Percentiles rank a stretch among this genome's conserved stretches.
Evolutionary conservation across 1,140 invertebrate species (phyloP).

Genomic region (Helicoverpa armigera): DNA sequence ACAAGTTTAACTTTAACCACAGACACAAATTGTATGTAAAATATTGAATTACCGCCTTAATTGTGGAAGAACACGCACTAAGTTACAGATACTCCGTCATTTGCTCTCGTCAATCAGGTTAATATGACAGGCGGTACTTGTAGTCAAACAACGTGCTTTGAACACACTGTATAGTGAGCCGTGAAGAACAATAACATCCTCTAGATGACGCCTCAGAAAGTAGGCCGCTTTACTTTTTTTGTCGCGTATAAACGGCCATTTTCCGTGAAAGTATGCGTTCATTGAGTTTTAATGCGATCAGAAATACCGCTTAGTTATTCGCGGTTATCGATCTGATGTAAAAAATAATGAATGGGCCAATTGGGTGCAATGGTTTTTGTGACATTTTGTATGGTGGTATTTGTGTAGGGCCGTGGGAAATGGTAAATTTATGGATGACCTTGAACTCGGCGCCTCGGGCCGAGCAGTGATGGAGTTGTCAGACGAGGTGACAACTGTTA

Average conservation of each 20-base stretch:
- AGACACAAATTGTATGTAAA: slow-evolving; percentile 5
- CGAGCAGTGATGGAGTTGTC: not conserved
- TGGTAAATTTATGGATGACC: slow-evolving; percentile 18
- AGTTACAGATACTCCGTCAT: slow-evolving; percentile 15
- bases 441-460: slow-evolving; percentile 22
- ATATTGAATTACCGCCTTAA: slow-evolving; percentile 10
- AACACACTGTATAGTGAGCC: not conserved
- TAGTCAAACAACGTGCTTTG: slow-evolving; percentile 13
- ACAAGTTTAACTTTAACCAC: not conserved
- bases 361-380: not conserved
- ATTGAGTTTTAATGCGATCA: slow-evolving; percentile 12
- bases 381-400: not conserved
- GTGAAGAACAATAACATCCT: slow-evolving; percentile 35
- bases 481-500: slow-evolving; percentile 31
- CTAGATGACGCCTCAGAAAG: slow-evolving; percentile 15
- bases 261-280: slow-evolving; percentile 20
- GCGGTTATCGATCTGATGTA: slow-evolving; percentile 6
- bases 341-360: slow-evolving; percentile 20
- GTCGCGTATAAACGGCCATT: slow-evolving; percentile 6
- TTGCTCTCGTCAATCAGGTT: slow-evolving; percentile 26
- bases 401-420: slow-evolving; percentile 30
- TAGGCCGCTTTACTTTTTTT: slow-evolving; percentile 28
- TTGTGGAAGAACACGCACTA: slow-evolving; percentile 26
- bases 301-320: not conserved
- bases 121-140: slow-evolving; percentile 35